These are phyloP conservation scores for Anadara kagoshimensis DNA, from an alignment of 1,140 invertebrate genomes.

Conservation along the genomic window DNA sequence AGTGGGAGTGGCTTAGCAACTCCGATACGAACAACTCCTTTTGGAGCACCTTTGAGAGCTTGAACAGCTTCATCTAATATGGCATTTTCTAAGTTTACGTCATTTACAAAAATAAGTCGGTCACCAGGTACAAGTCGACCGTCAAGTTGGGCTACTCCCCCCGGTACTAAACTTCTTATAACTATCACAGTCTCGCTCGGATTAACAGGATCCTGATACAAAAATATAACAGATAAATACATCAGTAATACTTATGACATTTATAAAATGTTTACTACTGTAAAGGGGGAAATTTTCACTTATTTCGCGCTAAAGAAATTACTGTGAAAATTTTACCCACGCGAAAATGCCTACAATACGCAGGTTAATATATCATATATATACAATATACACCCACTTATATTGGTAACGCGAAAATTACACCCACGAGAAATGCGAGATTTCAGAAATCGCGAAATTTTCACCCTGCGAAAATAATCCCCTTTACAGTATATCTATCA, in stretches of 20 bases:
- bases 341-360: too few relatives aligned
- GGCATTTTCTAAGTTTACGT: slow-evolving; percentile 94
- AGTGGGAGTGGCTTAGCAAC: slow-evolving; percentile 99
- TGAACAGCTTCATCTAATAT: slow-evolving; percentile 97
- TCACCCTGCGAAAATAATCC: too few relatives aligned
- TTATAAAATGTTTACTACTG: too few relatives aligned
- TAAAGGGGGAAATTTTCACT: too few relatives aligned
- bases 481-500: too few relatives aligned
- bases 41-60: slow-evolving; percentile 87
- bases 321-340: too few relatives aligned
- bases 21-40: slow-evolving; percentile 94
- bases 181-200: slow-evolving; percentile 91
- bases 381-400: too few relatives aligned
- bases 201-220: slow-evolving; percentile 71
- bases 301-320: too few relatives aligned
- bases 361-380: too few relatives aligned
- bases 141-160: slow-evolving; percentile 96
- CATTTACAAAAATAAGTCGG: slow-evolving; percentile 96
- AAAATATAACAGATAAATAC: slow-evolving; percentile 2
- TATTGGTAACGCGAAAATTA: too few relatives aligned
- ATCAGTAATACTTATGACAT: background rate
- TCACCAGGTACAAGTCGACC: slow-evolving; percentile 97
- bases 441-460: too few relatives aligned
- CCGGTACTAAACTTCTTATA: slow-evolving; percentile 97
- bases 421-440: too few relatives aligned